Conservation (phyloP, 2,797 vertebrate genomes). For the Pseudopleuronectes americanus region DNA sequence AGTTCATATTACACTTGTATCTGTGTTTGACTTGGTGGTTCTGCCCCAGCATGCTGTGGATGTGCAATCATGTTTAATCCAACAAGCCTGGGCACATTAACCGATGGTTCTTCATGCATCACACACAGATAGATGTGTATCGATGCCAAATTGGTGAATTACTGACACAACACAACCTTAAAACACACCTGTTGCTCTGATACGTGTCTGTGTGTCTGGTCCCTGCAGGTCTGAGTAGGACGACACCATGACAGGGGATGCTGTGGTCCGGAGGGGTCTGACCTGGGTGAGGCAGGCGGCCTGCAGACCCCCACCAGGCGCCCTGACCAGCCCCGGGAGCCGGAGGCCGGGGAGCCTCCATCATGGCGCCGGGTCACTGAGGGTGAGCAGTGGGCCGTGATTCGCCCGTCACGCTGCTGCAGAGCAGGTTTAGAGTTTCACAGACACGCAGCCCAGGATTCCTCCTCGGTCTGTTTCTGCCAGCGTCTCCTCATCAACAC, state of each 20-base stretch:
- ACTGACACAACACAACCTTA: too few relatives aligned
- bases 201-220: not conserved
- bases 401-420: conserved; percentile 1
- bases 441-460: conserved; percentile 27
- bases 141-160: too few relatives aligned
- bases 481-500: conserved; percentile 24
- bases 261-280: conserved; percentile 68
- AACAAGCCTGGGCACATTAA: conserved; percentile 14
- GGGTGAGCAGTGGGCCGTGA: conserved; percentile 49
- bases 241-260: conserved; percentile 71
- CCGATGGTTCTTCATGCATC: not conserved
- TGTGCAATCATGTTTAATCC: conserved; percentile 2
- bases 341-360: conserved; percentile 53
- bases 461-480: conserved; percentile 7
- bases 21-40: conserved; percentile 36
- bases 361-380: conserved; percentile 28
- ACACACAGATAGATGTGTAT: not conserved
- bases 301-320: conserved; percentile 35
- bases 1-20: conserved; percentile 22
- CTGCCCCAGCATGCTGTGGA: conserved; percentile 4
- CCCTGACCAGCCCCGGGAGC: conserved; percentile 29
- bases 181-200: too few relatives aligned
- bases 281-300: conserved; percentile 66
- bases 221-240: conserved; percentile 38
- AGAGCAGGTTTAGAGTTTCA: conserved; percentile 40